Evolutionary conservation across 2,888 invertebrate species (phyloP).

Genomic region (Hirudinaria manillensis): DNA sequence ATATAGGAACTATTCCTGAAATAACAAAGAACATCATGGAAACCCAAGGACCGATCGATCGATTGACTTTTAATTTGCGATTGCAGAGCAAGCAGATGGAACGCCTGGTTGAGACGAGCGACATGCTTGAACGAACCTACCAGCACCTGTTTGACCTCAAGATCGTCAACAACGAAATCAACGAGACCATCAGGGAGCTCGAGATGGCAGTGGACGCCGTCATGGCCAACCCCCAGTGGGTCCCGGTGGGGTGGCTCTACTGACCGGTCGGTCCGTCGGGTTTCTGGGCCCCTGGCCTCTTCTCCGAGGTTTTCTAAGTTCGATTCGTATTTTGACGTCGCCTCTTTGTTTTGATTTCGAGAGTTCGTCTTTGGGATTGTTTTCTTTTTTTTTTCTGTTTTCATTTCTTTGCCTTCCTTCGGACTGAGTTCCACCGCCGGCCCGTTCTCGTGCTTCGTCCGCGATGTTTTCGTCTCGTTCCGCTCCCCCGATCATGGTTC

Average conservation of each 20-base stretch:
- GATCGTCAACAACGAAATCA: conserved; percentile 98
- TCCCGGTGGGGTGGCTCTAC: conserved; percentile 95
- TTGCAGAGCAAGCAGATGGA: conserved; percentile 85
- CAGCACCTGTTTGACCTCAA: conserved; percentile 97
- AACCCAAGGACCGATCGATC: not conserved
- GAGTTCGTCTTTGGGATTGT: too few relatives aligned
- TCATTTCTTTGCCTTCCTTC: too few relatives aligned
- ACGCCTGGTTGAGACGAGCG: conserved; percentile 88
- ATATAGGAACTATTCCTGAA: too few relatives aligned
- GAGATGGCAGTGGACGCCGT: conserved; percentile 84
- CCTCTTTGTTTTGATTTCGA: too few relatives aligned
- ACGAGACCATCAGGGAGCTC: conserved; percentile 87
- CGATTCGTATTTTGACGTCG: too few relatives aligned
- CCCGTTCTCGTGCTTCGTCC: too few relatives aligned
- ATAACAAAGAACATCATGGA: too few relatives aligned
- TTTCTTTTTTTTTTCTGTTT: too few relatives aligned
- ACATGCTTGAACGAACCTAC: conserved; percentile 88
- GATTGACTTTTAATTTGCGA: not conserved
- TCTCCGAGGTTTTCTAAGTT: too few relatives aligned
- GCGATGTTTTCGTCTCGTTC: too few relatives aligned
- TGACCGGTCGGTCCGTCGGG: conserved; percentile 48
- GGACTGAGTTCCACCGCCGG: too few relatives aligned
- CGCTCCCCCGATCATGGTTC: too few relatives aligned
- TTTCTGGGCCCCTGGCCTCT: not conserved
- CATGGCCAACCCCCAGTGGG: conserved; percentile 78